Evolutionary conservation across 2,888 invertebrate genomes (phyloP).

Genomic region (Philopedon plagiatum): DNA sequence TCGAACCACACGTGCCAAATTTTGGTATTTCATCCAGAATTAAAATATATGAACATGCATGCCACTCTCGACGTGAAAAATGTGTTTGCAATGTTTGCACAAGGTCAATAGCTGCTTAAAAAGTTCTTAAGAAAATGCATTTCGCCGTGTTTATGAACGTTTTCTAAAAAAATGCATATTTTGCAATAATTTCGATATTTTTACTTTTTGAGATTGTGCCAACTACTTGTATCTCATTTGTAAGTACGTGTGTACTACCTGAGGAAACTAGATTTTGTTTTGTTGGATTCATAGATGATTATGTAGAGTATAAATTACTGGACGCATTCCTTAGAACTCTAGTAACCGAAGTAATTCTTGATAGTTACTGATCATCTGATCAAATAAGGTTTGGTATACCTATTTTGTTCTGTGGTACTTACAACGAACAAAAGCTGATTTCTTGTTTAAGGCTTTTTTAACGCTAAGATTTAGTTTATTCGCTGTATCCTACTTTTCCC

Average conservation of each 20-base stretch:
- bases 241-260: not conserved
- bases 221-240: not conserved
- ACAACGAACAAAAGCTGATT: too few species aligned
- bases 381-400: not conserved
- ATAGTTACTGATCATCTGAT: not conserved
- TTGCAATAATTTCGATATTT: conserved; percentile 8
- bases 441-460: too few species aligned
- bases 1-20: not conserved
- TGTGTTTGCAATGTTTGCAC: not conserved
- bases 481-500: too few species aligned
- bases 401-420: too few species aligned
- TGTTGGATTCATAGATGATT: not conserved
- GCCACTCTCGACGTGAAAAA: not conserved
- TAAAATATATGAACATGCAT: not conserved
- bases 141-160: not conserved
- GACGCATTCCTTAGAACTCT: not conserved
- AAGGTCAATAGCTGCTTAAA: not conserved
- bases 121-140: not conserved
- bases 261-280: not conserved
- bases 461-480: too few species aligned
- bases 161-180: not conserved
- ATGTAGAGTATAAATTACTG: not conserved
- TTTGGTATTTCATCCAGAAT: not conserved
- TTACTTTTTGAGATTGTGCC: not conserved
- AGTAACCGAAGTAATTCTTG: too few species aligned